Percentiles rank a stretch among this genome's conserved stretches.
These are phyloP conservation scores for Nesidiocoris tenuis DNA, from an alignment of 2,888 invertebrate species.

Conservation along the genomic window DNA sequence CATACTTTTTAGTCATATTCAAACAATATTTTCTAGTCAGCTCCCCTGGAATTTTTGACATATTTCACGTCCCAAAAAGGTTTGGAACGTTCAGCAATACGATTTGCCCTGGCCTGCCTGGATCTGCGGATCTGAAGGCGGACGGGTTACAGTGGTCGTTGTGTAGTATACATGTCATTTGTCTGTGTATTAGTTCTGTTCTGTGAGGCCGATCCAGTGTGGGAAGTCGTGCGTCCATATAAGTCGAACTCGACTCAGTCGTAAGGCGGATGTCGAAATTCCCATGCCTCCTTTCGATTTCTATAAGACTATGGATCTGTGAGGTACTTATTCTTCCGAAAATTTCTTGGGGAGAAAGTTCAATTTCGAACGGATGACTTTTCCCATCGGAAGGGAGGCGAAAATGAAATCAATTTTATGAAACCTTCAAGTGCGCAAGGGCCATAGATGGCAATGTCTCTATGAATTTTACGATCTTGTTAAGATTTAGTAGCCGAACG, in stretches of 20 bases:
- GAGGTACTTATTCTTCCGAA: too few relatives aligned
- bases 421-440: background rate
- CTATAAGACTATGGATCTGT: too few relatives aligned
- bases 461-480: background rate
- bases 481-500: background rate
- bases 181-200: background rate
- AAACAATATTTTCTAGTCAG: too few relatives aligned
- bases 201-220: background rate
- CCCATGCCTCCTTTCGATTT: background rate
- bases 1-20: too few relatives aligned
- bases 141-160: background rate
- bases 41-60: too few relatives aligned
- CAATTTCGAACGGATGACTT: too few relatives aligned
- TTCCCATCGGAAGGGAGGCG: too few relatives aligned
- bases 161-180: background rate
- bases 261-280: background rate
- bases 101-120: too few relatives aligned
- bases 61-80: too few relatives aligned
- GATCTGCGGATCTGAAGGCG: background rate
- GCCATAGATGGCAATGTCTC: background rate
- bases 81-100: too few relatives aligned
- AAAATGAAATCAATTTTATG: too few relatives aligned
- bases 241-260: background rate
- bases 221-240: background rate
- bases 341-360: too few relatives aligned